Conservation (phyloP, 1,140 invertebrate genomes). For the Paraescarpia echinospica region DNA sequence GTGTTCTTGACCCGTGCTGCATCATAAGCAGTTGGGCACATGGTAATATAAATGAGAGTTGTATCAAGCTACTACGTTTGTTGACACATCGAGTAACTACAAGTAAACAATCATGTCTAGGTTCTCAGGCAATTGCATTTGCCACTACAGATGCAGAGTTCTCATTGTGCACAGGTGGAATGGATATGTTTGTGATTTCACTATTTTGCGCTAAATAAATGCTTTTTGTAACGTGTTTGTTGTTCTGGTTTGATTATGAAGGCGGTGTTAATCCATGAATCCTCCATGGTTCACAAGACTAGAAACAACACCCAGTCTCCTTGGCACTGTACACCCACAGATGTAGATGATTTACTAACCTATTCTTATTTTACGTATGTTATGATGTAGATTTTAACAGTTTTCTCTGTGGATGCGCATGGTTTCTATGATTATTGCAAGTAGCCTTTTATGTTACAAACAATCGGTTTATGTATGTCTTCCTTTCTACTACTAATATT, state of each 20-base stretch:
- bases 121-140: background rate
- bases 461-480: too few relatives aligned
- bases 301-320: too few relatives aligned
- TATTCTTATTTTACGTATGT: too few relatives aligned
- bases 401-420: too few relatives aligned
- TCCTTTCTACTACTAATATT: too few relatives aligned
- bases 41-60: background rate
- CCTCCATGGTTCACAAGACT: background rate
- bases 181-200: background rate
- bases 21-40: background rate
- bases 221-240: background rate
- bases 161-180: background rate
- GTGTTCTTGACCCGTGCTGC: background rate
- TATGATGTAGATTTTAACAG: too few relatives aligned
- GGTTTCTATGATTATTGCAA: too few relatives aligned
- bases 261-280: background rate
- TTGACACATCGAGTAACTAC: background rate
- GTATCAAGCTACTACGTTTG: background rate
- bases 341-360: too few relatives aligned
- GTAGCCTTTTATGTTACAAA: too few relatives aligned
- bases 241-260: background rate
- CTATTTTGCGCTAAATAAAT: constrained; percentile 6
- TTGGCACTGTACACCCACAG: too few relatives aligned
- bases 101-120: background rate
- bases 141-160: background rate